Conservation (phyloP, 2,888 invertebrate genomes). For the Prenolepis imparis region DNA sequence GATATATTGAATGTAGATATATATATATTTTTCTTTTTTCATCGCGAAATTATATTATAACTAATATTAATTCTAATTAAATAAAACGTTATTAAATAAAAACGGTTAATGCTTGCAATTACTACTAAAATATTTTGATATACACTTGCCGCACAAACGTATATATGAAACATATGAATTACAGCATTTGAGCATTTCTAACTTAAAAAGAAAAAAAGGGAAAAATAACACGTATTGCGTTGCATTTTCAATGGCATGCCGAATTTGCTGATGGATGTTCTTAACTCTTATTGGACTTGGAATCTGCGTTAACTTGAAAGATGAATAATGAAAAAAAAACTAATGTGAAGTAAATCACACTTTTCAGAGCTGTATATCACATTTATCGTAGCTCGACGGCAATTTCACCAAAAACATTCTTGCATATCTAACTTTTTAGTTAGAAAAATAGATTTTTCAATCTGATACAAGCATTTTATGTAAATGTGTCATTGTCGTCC, state of each 20-base stretch:
- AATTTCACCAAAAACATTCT: conserved; percentile 77
- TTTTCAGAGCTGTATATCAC: conserved; percentile 82
- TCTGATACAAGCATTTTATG: conserved; percentile 62
- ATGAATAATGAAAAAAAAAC: conserved; percentile 73
- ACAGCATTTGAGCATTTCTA: conserved; percentile 31
- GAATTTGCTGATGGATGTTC: conserved; percentile 75
- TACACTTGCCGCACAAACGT: conserved; percentile 39
- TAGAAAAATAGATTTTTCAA: conserved; percentile 63
- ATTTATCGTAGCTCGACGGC: conserved; percentile 81
- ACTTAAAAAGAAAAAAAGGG: conserved; percentile 2
- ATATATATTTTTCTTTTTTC: not conserved
- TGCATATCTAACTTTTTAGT: conserved; percentile 64
- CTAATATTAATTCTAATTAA: conserved; percentile 32
- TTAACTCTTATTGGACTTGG: conserved; percentile 79
- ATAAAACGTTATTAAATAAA: not conserved
- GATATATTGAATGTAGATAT: not conserved
- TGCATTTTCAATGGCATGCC: conserved; percentile 85
- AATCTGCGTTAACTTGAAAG: conserved; percentile 78
- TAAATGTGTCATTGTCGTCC: conserved; percentile 61
- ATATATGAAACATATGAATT: conserved; percentile 41
- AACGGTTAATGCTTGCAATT: not conserved
- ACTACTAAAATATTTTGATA: conserved; percentile 50
- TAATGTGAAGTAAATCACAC: conserved; percentile 80
- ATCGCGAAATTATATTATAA: not conserved
- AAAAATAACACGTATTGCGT: conserved; percentile 69